Evolutionary conservation across 2,113 vertebrate genomes (phyloP).

Genomic region (Hepsetus odoe): DNA sequence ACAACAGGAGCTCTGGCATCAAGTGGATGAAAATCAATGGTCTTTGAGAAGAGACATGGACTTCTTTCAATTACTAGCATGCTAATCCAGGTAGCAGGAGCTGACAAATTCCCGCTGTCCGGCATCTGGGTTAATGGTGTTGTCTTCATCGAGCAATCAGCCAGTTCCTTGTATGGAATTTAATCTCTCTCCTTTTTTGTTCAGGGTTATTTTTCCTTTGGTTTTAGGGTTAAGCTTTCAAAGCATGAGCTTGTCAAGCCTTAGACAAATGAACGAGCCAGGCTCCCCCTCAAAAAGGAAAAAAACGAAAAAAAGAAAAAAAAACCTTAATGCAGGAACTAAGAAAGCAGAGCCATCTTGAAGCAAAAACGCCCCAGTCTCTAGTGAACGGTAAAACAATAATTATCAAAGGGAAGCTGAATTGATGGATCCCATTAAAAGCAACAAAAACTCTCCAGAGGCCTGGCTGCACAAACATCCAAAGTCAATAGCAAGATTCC

Average conservation of each 20-base stretch:
- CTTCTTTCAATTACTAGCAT: constrained; percentile 63
- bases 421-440: constrained; percentile 74
- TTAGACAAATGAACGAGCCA: constrained; percentile 61
- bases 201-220: constrained; percentile 31
- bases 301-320: constrained; percentile 43
- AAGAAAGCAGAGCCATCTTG: constrained; percentile 26
- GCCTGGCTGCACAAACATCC: constrained; percentile 70
- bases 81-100: constrained; percentile 57
- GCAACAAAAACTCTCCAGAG: constrained; percentile 73
- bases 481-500: constrained; percentile 81
- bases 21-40: constrained; percentile 70
- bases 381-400: constrained; percentile 68
- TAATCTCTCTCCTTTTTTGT: constrained; percentile 52
- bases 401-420: constrained; percentile 75
- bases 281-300: neutral
- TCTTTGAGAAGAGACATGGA: constrained; percentile 57
- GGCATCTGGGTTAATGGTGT: constrained; percentile 66
- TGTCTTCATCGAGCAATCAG: constrained; percentile 63
- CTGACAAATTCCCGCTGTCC: constrained; percentile 44
- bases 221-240: constrained; percentile 47
- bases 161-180: constrained; percentile 58
- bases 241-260: constrained; percentile 64
- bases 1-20: constrained; percentile 59
- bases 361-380: constrained; percentile 50
- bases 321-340: constrained; percentile 43